Base-by-base conservation (phyloP, 35 echinoderm and acorn worm genomes). In the Lytechinus variegatus region DNA sequence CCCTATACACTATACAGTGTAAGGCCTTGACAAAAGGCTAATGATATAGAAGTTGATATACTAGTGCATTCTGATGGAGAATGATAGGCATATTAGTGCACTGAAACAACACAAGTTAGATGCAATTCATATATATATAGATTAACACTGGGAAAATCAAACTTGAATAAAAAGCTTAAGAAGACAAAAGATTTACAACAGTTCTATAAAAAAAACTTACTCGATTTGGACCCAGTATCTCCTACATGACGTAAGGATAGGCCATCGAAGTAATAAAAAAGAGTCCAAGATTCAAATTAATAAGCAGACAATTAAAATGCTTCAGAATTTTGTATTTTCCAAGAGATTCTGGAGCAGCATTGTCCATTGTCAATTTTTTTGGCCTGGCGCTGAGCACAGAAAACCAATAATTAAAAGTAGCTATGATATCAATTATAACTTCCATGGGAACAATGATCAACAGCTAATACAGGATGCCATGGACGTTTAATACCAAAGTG, bases 161-260 rank as follows among this genome's bases (percentile, higher is more conserved):
- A 56, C 55, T 56, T 56, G 5, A 56, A 56, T 11, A 56, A 56
- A 1, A 56, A 44, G 33, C n/a, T 24, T 24, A 79, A 79, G 19
- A 71, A 19, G 3, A 19, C 5, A 19, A n/a, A 6, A 79, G n/a
- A 21, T 7, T 79, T 1, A 79, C 12, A 24, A 16, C 56, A 58
- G 9, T 79, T 24, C n/a, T 79, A 24, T 24, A 19, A 79, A 6
- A 51, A 12, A 0, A 91, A 95, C 95, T 95, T 95, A 95, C 95
- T 54, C 21, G 86, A 58, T n/a, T 89, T 95, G 95, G 27, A 89
- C 86, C 86, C 54, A 54, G 95, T 55, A 53, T 88, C 95, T 95
- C 95, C 95, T 95, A 54, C 57, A 12, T 6, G 12, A 93, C 52
- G 13, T 55, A 24, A 55, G 57, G 56, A 57, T 54, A 27, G 55